Evolutionary conservation across 2,113 vertebrate species (phyloP), one percentile per base, ranked within the genome.

Genomic region (Saguinus midas): DNA sequence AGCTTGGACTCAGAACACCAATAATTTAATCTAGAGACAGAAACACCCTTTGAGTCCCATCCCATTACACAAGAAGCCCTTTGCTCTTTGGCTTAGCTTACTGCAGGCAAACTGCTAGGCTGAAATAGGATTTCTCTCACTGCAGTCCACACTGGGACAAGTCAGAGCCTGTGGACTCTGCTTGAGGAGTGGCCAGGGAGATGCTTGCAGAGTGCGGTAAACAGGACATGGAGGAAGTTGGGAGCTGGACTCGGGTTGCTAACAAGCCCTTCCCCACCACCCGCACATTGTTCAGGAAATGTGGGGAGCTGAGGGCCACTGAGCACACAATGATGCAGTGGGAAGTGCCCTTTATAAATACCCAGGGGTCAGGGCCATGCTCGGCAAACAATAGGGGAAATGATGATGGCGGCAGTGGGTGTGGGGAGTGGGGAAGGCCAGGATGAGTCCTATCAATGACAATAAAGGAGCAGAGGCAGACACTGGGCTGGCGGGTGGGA

Each of bases 331-430:
- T 98, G 97, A 98, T 79, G 94, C 13, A 13, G 95, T 90, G 86
- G 99, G 98, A 99, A 98, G 94, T 95, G 98, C 97, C 96, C 96
- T 96, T 98, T 99, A 98, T 98, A 99, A 99, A 99, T 98, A 99
- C 96, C 87, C 86, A 3, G 83, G 82, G 99, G 98, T 99, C 99
- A 99, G 98, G 98, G 99, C 98, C 98, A 0, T 96, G 97, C 85
- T 86, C 0, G 0, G 70, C 0, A 7, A 99, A 99, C 98, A 99
- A 99, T 98, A 97, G 98, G 97, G 94, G 97, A 91, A 0, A 68
- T 93, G 96, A 98, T 95, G 97, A 66, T 98, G 98, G 96, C 90
- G 95, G 90, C 86, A 86, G 95, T 50, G 23, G 55, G 45, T 9
- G 94, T 5, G 95, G 86, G 80, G 86, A 78, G 35, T 48, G 64